phyloP scores from a whole-genome alignment of 2,888 invertebrate genomes.

The Apamea anceps region DNA sequence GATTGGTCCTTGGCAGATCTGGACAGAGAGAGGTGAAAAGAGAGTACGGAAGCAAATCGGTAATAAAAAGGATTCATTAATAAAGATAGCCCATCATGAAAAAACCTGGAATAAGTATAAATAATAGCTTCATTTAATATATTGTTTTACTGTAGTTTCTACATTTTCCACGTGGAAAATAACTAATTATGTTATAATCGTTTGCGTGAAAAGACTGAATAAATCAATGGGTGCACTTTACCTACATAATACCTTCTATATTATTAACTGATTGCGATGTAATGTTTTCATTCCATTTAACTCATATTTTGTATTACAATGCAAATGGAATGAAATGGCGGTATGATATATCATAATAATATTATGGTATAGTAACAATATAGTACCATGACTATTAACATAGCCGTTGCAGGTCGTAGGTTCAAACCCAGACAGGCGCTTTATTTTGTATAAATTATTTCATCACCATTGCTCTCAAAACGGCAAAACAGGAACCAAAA shows the following conservation, averaged over 20 bases:
- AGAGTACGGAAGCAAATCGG: too few relatives aligned
- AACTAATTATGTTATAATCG: constrained; percentile 24
- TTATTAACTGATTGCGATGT: background rate
- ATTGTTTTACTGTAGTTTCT: background rate
- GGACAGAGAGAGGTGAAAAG: too few relatives aligned
- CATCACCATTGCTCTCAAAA: too few relatives aligned
- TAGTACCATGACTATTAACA: background rate
- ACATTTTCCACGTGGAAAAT: constrained; percentile 1
- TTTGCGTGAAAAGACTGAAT: constrained; percentile 36
- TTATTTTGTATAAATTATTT: too few relatives aligned
- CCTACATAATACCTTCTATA: background rate
- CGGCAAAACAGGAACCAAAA: too few relatives aligned
- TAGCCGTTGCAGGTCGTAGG: too few relatives aligned
- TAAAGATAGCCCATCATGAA: background rate
- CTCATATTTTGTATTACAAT: background rate
- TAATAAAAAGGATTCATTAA: too few relatives aligned
- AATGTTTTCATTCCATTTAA: constrained; percentile 1
- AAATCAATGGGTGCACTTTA: constrained; percentile 37
- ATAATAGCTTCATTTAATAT: constrained; percentile 7
- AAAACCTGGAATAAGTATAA: background rate
- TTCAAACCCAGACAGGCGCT: too few relatives aligned
- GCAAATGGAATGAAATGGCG: background rate
- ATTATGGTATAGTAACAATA: background rate
- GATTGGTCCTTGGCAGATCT: too few relatives aligned
- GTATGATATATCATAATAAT: background rate